Conservation (phyloP, 2,113 vertebrate genomes). For the Hylia prasina region DNA sequence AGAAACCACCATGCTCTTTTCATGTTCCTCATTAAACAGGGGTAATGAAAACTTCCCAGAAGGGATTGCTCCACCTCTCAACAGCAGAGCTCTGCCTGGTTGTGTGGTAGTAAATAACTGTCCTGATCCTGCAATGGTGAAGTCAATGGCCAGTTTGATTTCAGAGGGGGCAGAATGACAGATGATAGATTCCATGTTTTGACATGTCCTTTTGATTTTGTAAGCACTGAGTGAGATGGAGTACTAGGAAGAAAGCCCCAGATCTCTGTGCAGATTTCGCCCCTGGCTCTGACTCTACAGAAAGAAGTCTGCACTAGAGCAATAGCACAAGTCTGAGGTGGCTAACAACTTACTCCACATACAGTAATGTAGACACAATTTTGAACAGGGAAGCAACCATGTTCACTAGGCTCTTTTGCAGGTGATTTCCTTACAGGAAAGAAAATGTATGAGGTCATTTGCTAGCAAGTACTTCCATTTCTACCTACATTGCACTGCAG, state of each 20-base stretch:
- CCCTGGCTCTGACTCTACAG: neutral
- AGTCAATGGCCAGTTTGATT: neutral
- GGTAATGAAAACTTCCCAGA: neutral
- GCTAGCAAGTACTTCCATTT: neutral
- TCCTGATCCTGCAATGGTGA: neutral
- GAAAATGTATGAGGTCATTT: neutral
- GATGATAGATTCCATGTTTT: neutral
- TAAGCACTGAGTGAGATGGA: neutral
- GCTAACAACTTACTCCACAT: neutral
- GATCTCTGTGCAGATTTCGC: neutral
- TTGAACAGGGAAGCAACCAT: neutral
- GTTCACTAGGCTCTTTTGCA: neutral
- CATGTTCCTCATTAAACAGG: neutral
- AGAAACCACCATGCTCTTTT: neutral
- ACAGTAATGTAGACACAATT: fast-evolving
- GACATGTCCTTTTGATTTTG: neutral
- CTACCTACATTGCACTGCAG: neutral
- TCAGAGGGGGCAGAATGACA: neutral
- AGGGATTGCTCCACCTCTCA: neutral
- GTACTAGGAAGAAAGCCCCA: neutral
- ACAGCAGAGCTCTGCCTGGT: neutral
- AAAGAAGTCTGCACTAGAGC: neutral
- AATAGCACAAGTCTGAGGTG: neutral
- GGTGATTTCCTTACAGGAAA: neutral
- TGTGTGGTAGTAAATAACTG: neutral